Percentiles rank a stretch among this genome's conserved stretches.
Evolutionary conservation across 2,888 invertebrate genomes (phyloP).

Genomic region (Siphonodentalium dalli): DNA sequence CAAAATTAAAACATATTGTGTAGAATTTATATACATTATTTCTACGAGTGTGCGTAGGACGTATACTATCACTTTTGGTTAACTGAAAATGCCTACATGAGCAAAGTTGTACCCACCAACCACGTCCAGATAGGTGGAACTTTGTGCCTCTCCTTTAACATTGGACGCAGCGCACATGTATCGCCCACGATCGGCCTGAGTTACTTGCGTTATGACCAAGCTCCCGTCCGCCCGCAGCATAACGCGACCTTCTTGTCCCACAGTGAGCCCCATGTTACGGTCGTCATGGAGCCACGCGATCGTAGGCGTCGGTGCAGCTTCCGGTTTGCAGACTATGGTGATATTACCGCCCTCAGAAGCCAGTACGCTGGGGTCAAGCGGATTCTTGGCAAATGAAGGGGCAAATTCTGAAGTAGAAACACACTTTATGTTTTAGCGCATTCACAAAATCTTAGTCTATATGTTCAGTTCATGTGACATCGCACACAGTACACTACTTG

Average conservation of each 20-base stretch:
- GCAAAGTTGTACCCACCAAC: slow-evolving; percentile 37
- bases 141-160: slow-evolving; percentile 37
- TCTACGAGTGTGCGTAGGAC: too few species aligned
- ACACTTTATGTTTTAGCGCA: too few species aligned
- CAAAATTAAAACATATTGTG: too few species aligned
- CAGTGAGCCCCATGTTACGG: slow-evolving; percentile 27
- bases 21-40: too few species aligned
- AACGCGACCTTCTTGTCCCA: slow-evolving; percentile 35
- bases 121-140: slow-evolving; percentile 41
- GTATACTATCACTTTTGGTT: too few species aligned
- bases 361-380: slow-evolving; percentile 87
- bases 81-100: too few species aligned
- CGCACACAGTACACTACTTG: too few species aligned
- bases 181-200: slow-evolving; percentile 81
- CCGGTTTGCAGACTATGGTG: slow-evolving; percentile 89
- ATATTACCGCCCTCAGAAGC: slow-evolving; percentile 91
- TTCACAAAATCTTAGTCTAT: too few species aligned
- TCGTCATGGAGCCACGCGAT: slow-evolving; percentile 40
- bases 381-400: slow-evolving; percentile 88
- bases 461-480: too few species aligned
- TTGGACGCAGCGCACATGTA: slow-evolving; percentile 79
- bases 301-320: slow-evolving; percentile 79
- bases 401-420: slow-evolving; percentile 66
- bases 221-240: slow-evolving; percentile 71
- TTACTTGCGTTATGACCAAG: slow-evolving; percentile 76